Evolutionary conservation across 2,113 vertebrate genomes (phyloP).

Genomic region (Rallus limicola): DNA sequence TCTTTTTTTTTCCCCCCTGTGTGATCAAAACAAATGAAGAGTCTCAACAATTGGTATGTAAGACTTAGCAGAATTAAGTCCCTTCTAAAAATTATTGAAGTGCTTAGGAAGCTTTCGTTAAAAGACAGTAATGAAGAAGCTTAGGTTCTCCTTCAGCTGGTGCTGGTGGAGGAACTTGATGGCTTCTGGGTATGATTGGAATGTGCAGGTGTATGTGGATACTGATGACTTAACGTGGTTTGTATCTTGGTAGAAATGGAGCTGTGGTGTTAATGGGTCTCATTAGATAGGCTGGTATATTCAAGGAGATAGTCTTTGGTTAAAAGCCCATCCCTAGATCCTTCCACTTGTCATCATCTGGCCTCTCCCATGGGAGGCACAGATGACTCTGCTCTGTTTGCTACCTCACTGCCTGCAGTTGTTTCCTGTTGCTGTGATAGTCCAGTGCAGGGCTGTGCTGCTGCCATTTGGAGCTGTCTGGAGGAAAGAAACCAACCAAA

Average conservation of each 20-base stretch:
- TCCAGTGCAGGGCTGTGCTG: neutral
- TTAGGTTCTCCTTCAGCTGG: neutral
- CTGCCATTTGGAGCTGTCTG: neutral
- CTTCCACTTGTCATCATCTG: neutral
- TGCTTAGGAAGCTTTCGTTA: neutral
- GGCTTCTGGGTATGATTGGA: neutral
- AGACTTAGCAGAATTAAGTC: neutral
- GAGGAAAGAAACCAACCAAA: neutral
- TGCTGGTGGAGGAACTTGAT: neutral
- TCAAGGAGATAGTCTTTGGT: neutral
- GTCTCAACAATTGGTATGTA: neutral
- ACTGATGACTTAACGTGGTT: neutral
- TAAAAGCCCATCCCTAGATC: neutral
- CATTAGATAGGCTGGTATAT: neutral
- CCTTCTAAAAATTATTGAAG: neutral
- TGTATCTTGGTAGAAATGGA: neutral
- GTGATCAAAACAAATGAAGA: neutral
- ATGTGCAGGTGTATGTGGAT: neutral
- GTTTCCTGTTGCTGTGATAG: neutral
- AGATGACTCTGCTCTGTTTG: neutral
- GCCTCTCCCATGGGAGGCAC: neutral
- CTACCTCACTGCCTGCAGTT: neutral
- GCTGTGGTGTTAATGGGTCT: neutral
- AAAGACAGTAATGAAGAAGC: neutral
- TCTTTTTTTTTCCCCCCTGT: neutral